These are phyloP conservation scores for Lytechinus pictus DNA, from an alignment of 35 echinoderm and acorn worm species.

Conservation along the genomic window DNA sequence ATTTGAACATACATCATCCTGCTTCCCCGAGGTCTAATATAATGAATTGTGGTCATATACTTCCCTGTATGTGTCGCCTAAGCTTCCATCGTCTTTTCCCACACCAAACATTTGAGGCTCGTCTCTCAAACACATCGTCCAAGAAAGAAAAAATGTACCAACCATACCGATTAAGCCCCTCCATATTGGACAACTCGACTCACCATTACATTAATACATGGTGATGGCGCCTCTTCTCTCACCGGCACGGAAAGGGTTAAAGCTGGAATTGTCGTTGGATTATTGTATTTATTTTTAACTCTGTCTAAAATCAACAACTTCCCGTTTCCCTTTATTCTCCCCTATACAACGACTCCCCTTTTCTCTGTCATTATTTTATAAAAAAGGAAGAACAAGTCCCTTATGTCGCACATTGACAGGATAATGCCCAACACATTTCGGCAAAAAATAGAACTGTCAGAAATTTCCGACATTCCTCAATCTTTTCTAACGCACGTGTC, in stretches of 20 bases:
- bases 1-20: too few species aligned
- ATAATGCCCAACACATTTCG: background rate
- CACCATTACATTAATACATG: background rate
- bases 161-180: background rate
- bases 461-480: background rate
- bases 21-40: too few species aligned
- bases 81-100: background rate
- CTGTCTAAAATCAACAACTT: slow-evolving; percentile 26
- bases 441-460: background rate
- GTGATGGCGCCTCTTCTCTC: background rate
- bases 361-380: background rate
- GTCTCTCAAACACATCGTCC: background rate
- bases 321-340: background rate
- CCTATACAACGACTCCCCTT: background rate
- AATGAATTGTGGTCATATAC: too few species aligned
- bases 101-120: background rate
- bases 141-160: background rate
- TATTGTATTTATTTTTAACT: slow-evolving; percentile 32
- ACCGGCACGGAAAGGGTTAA: background rate
- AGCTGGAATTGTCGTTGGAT: background rate
- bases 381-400: background rate
- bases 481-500: too few species aligned
- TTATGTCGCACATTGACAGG: background rate
- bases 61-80: too few species aligned
- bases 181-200: background rate